Evolutionary conservation across 1,140 invertebrate genomes (phyloP), one percentile per base, ranked within the genome.

Genomic region (Heliconius congener): DNA sequence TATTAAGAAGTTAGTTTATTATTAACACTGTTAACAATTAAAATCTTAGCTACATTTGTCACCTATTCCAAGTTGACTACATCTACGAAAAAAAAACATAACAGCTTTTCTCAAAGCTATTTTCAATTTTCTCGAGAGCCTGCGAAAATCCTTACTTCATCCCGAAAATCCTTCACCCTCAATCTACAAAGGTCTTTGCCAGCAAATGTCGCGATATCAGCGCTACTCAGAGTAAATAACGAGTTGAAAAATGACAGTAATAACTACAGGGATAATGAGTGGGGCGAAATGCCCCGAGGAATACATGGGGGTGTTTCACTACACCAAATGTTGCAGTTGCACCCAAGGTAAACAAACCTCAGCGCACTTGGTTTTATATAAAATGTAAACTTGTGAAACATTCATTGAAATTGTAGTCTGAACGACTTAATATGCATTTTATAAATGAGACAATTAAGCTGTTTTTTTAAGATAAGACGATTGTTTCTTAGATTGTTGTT

Each of bases 231-330:
- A 93, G 91, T 94, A 94, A 94, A 94, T 93, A 94, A 93, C 93
- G 90, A 94, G 91, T 93, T 94, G 93, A 94, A 94, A 94, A 94
- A 94, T 94, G 91, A 92, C 92, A 91, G 93, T 91, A 93, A 94
- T 94, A 94, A 94, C 92, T 93, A 93, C 92, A 85, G 87, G 86
- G 87, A 89, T 94, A 94, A 94, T 94, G 93, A 94, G 90, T 90
- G 87, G 93, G 93, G 93, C 81, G 90, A 88, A 83, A 92, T 90
- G 87, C 93, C 92, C 93, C 73, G 70, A 89, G 93, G 92, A 89
- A 91, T 91, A 92, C 90, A 88, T 87, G 88, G 91, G 39, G 90
- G 89, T 74, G 83, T 82, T 78, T 82, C 80, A 76, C 85, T 84
- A 82, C 85, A 86, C 92, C 93, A 92, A 93, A 93, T 93, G 91